Base-by-base conservation (phyloP, 1,140 invertebrate genomes). In the Drosophila nikananu region DNA sequence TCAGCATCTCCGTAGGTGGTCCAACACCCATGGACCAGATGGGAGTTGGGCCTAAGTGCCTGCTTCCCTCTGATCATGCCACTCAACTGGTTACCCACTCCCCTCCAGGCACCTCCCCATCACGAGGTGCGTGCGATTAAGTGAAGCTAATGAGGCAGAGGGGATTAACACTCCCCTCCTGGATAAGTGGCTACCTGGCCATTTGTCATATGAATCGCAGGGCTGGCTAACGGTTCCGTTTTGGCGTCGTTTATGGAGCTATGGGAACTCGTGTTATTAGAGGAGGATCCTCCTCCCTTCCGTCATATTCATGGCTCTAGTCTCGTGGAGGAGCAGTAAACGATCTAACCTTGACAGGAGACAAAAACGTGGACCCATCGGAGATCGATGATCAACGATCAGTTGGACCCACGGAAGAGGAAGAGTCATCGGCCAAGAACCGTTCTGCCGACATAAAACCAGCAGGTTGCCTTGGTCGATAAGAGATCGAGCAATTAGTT, bases 261-360 rank as follows among this genome's bases (percentile, higher is more conserved):
- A 72, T 87, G 83, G 84, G 84, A 87, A 81, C 81, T 83, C 49
- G 58, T 74, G 77, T 76, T 77, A 83, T 83, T 87, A 80, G 58
- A 77, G 62, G 44, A 35, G 27, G 25, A 39, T 44, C 5, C 25
- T 9, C 46, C 15, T 46, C 21, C 52, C 49, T 32, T 13, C 35
- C 32, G 23, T 27, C 13, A 52, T 60, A 25, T 54, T 60, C 37
- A 25, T 37, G 15, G 27, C 25, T n/a, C 21, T 78, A 51, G 52
- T 71, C 72, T 72, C 72, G 80, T 71, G 60, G 62, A 74, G 49
- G 27, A 59, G 59, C n/a, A 77, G 76, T 44, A 57, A 82, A 70
- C 75, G 75, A 73, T 62, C 73, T 73, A 76, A 86, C 83, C 72
- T 82, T 76, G 65, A 71, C 77, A 83, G 49, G 57, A 77, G 79